Evolutionary conservation across 2,888 invertebrate genomes (phyloP).

Genomic region (Seira ritae): DNA sequence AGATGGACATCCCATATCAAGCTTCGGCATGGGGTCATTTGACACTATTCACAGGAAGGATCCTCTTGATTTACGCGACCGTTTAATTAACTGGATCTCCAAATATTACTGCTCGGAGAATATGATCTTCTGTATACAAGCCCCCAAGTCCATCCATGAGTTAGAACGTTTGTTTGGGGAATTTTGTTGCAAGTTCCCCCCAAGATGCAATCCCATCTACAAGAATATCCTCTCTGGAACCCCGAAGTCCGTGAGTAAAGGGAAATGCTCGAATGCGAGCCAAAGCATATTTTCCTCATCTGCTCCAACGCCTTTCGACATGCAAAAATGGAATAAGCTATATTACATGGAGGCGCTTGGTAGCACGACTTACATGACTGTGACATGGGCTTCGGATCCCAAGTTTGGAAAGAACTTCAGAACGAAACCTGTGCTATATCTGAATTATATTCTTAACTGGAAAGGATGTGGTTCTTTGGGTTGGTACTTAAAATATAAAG

Average conservation of each 20-base stretch:
- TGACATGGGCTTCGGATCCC: conserved; percentile 24
- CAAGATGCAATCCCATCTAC: no score
- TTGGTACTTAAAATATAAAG: conserved; percentile 39
- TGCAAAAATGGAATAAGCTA: conserved; percentile 34
- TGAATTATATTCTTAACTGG: conserved; percentile 31
- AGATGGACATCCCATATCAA: not conserved
- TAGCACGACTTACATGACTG: conserved; percentile 3
- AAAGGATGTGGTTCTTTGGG: conserved; percentile 25
- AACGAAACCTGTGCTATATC: conserved; percentile 39
- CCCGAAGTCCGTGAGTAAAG: not conserved
- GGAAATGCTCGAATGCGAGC: not conserved
- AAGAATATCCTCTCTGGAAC: no score
- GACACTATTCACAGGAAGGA: not conserved
- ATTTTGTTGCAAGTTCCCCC: no score
- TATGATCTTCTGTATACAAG: conserved; percentile 34
- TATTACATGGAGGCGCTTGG: conserved; percentile 12
- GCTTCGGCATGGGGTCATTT: conserved; percentile 32
- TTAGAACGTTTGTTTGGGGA: conserved; percentile 13
- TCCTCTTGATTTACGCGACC: not conserved
- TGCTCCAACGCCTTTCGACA: conserved; percentile 2
- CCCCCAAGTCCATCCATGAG: conserved; percentile 3
- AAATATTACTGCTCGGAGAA: conserved; percentile 17
- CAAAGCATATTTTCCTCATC: no score
- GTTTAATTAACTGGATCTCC: not conserved
- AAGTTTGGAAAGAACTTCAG: conserved; percentile 25